Conservation (phyloP, 2,888 invertebrate genomes). For the Therioaphis trifolii region DNA sequence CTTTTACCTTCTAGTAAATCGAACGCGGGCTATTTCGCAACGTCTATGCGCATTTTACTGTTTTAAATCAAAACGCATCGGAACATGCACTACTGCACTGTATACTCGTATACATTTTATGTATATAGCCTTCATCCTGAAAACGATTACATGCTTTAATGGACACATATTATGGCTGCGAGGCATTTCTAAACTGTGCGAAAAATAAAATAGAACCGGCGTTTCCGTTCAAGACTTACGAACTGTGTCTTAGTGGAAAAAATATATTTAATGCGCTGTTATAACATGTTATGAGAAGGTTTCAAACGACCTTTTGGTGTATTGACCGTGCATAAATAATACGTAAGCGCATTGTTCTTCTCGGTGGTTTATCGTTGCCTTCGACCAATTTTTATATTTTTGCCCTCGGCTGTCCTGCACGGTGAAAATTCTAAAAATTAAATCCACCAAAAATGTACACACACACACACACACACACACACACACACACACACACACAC, state of each 20-base stretch:
- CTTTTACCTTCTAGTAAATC: not conserved
- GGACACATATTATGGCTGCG: slow-evolving; percentile 25
- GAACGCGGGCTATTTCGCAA: slow-evolving; percentile 16
- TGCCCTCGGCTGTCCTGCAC: too few species aligned
- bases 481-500: too few species aligned
- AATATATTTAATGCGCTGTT: slow-evolving; percentile 15
- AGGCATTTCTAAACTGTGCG: slow-evolving; percentile 42
- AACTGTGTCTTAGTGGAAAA: slow-evolving; percentile 44
- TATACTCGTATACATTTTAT: not conserved
- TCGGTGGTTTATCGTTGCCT: slow-evolving; percentile 1
- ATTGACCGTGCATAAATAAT: slow-evolving; percentile 40
- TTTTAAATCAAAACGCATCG: slow-evolving; percentile 45
- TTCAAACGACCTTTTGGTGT: slow-evolving; percentile 24
- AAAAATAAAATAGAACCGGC: slow-evolving; percentile 38
- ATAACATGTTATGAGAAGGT: not conserved
- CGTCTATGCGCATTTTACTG: slow-evolving; percentile 11
- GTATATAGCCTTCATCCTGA: slow-evolving; percentile 40
- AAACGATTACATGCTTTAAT: slow-evolving; percentile 60
- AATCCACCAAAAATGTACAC: too few species aligned
- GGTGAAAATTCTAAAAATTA: too few species aligned
- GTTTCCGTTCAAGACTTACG: slow-evolving; percentile 48
- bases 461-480: too few species aligned
- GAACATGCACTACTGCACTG: slow-evolving; percentile 45
- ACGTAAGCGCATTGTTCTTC: not conserved
- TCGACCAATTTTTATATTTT: not conserved